These are phyloP conservation scores for Geophilus truncorum DNA, from an alignment of 2,888 invertebrate species.

Conservation along the genomic window DNA sequence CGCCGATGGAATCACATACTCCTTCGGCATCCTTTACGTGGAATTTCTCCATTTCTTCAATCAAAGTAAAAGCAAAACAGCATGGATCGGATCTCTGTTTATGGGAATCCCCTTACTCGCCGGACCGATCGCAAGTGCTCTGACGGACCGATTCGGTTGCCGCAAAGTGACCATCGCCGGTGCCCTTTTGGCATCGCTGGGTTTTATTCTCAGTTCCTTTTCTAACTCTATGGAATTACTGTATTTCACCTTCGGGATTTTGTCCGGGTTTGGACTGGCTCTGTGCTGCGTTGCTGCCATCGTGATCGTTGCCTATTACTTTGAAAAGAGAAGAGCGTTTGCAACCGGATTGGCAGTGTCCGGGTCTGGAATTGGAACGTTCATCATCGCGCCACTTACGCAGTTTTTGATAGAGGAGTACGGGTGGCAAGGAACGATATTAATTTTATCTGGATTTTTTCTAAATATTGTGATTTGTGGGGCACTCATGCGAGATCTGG, in stretches of 20 bases:
- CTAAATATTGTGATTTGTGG: constrained; percentile 77
- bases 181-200: constrained; percentile 65
- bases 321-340: constrained; percentile 74
- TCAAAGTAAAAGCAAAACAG: constrained; percentile 77
- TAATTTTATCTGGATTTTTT: constrained; percentile 74
- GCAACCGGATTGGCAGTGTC: constrained; percentile 82
- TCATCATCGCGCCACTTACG: constrained; percentile 75
- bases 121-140: constrained; percentile 76
- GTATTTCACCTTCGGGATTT: constrained; percentile 74
- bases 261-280: constrained; percentile 78
- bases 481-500: constrained; percentile 74
- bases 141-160: constrained; percentile 75
- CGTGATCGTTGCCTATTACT: constrained; percentile 84
- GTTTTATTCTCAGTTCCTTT: constrained; percentile 71
- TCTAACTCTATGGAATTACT: constrained; percentile 67
- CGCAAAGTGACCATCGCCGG: constrained; percentile 71
- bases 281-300: constrained; percentile 83
- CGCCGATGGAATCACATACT: constrained; percentile 87
- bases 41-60: constrained; percentile 80
- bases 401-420: constrained; percentile 64
- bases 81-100: constrained; percentile 84
- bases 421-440: constrained; percentile 75
- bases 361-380: constrained; percentile 82
- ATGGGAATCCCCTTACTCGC: constrained; percentile 85
- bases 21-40: constrained; percentile 83